Percentiles rank a stretch among this genome's conserved stretches.
phyloP scores from a whole-genome alignment of 2,797 vertebrate species.

The Enteromius anoplus region DNA sequence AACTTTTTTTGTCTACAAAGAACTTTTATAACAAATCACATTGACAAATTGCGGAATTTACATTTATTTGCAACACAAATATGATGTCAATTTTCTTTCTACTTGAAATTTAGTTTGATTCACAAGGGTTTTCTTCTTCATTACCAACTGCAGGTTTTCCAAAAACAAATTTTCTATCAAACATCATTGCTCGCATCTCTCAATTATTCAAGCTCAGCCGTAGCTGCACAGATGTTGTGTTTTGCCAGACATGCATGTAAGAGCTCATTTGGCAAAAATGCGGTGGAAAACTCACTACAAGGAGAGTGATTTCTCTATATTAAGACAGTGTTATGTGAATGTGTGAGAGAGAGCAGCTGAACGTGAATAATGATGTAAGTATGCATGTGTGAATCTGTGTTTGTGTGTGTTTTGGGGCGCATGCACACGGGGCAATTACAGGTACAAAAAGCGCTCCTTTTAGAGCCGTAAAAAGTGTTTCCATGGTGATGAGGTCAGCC shows the following conservation, averaged over 20 bases:
- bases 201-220: constrained; percentile 43
- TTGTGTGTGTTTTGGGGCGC: constrained; percentile 18
- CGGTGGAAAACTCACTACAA: constrained; percentile 5
- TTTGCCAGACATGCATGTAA: constrained; percentile 24
- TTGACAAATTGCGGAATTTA: neutral
- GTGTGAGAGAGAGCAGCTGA: constrained; percentile 16
- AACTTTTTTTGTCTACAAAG: neutral
- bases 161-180: neutral
- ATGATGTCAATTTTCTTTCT: neutral
- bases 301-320: constrained; percentile 27
- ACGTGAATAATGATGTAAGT: constrained; percentile 38
- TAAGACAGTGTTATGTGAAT: constrained; percentile 33
- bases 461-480: constrained; percentile 37
- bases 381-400: constrained; percentile 46
- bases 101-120: neutral
- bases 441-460: constrained; percentile 37
- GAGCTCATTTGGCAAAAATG: constrained; percentile 42
- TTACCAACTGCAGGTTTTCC: neutral
- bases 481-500: constrained; percentile 50
- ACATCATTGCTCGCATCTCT: constrained; percentile 41
- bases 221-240: constrained; percentile 34
- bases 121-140: neutral
- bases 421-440: constrained; percentile 38
- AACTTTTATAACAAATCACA: constrained; percentile 10
- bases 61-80: neutral